phyloP scores from a whole-genome alignment of 1,140 invertebrate genomes.

The Phymastichus coffea region DNA sequence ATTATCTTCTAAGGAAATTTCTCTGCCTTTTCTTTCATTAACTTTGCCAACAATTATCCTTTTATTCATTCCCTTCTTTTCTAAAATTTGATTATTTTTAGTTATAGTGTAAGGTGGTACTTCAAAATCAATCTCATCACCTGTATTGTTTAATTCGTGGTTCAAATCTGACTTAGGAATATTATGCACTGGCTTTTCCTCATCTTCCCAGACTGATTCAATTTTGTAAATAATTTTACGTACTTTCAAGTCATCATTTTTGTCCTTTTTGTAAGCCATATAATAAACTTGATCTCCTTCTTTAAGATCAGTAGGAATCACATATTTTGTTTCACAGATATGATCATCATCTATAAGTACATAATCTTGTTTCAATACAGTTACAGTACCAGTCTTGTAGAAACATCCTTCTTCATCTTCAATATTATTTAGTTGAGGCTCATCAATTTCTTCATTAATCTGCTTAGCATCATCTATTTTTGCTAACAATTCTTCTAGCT shows the following conservation, averaged over 20 bases:
- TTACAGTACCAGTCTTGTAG: slow-evolving; percentile 41
- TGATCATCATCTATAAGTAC: slow-evolving; percentile 45
- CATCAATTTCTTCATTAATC: not conserved
- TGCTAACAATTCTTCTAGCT: too few relatives aligned
- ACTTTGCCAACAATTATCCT: slow-evolving; percentile 60
- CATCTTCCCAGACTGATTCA: slow-evolving; percentile 28
- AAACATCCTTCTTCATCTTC: slow-evolving; percentile 36
- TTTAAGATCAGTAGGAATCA: slow-evolving; percentile 29
- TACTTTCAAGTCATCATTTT: slow-evolving; percentile 38
- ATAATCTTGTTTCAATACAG: slow-evolving; percentile 29
- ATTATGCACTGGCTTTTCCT: not conserved
- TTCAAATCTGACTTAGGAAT: not conserved
- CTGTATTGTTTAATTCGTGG: not conserved
- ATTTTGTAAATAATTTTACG: slow-evolving; percentile 39
- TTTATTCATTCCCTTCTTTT: slow-evolving; percentile 44
- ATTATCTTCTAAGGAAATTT: slow-evolving; percentile 56
- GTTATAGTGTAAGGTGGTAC: not conserved
- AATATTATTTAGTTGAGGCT: not conserved
- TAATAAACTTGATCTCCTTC: slow-evolving; percentile 44
- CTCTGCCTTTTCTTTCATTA: slow-evolving; percentile 50
- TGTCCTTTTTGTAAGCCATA: slow-evolving; percentile 32
- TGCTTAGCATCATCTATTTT: too few relatives aligned
- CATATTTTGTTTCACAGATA: slow-evolving; percentile 34
- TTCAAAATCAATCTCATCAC: not conserved
- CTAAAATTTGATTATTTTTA: not conserved